Evolutionary conservation across 2,113 vertebrate species (phyloP), one percentile per base, ranked within the genome.

Genomic region (Platysteira castanea): DNA sequence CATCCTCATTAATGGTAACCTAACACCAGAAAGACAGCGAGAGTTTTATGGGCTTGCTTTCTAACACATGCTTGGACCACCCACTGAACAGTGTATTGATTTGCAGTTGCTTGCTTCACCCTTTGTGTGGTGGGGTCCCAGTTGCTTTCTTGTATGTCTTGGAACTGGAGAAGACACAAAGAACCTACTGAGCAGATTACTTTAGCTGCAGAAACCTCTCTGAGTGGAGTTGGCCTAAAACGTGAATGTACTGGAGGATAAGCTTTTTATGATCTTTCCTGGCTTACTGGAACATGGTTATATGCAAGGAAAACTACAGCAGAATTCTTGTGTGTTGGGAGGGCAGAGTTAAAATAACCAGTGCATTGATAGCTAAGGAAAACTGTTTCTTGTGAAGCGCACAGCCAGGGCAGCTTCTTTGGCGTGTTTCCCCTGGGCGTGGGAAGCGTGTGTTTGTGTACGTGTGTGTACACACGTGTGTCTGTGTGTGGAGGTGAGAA

Each of bases 391-490:
- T 89, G 21, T 53, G 14, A 57, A 44, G 84, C 23, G 26, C 28
- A 13, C 33, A 77, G 47, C 49, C 44, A 22, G 52, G 33, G n/a
- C 42, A 42, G 42, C 31, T 59, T 61, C 46, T 65, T 56, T 47
- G 64, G 30, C 2, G 0, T 4, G 12, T 65, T 63, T 56, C 42
- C 42, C 67, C 44, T 12, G 30, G 46, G 60, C 0, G 2, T 70
- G 64, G 85, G 78, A 76, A 67, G 57, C 27, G 12, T 0, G 14
- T 74, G 81, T 54, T 63, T n/a, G 63, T 3, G 6, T 54, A 81
- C 0, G 0, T 31, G 10, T 63, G n/a, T 19, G 30, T 2, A 0
- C 35, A 35, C 46, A 11, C 7, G 0, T 5, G 53, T 84, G 41
- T 47, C 27, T 54, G 10, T 3, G 1, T 63, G 39, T 68, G 79